Percentiles rank a stretch among this genome's conserved stretches.
phyloP scores from a whole-genome alignment of 2,888 invertebrate species.

The Agrotis clavis region DNA sequence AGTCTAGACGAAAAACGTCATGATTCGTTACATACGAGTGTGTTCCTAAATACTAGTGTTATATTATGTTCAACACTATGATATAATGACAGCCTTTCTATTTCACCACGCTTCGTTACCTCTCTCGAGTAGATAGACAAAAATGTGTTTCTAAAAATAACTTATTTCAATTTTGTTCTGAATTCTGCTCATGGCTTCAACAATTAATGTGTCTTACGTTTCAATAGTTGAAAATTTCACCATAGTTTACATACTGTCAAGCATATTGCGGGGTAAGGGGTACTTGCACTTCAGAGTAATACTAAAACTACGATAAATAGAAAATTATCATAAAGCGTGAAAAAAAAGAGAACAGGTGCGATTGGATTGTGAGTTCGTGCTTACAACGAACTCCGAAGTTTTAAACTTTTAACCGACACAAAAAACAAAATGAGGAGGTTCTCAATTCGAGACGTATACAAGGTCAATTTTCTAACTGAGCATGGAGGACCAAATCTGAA shows the following conservation, averaged over 20 bases:
- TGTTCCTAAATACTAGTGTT: not conserved
- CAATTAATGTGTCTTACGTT: not conserved
- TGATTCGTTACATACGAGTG: not conserved
- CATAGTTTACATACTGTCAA: not conserved
- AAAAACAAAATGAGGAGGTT: too few species aligned
- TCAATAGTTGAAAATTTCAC: not conserved
- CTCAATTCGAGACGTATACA: too few species aligned
- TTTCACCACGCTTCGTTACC: not conserved
- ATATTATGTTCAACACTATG: not conserved
- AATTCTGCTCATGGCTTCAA: not conserved
- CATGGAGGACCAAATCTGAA: too few species aligned
- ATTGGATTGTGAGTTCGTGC: too few species aligned
- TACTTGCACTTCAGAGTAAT: not conserved
- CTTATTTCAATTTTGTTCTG: not conserved
- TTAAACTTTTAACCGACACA: too few species aligned
- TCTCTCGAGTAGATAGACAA: not conserved
- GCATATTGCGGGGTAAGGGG: not conserved
- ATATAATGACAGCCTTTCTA: not conserved
- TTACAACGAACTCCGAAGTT: too few species aligned
- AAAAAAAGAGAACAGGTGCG: too few species aligned
- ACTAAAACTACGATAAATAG: not conserved
- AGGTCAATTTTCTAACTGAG: too few species aligned
- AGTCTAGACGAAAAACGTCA: conserved; percentile 28
- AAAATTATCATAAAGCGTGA: too few species aligned
- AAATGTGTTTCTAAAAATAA: not conserved